Base-by-base conservation (phyloP, 23 tunicate genomes). In the Phallusia fumigata region DNA sequence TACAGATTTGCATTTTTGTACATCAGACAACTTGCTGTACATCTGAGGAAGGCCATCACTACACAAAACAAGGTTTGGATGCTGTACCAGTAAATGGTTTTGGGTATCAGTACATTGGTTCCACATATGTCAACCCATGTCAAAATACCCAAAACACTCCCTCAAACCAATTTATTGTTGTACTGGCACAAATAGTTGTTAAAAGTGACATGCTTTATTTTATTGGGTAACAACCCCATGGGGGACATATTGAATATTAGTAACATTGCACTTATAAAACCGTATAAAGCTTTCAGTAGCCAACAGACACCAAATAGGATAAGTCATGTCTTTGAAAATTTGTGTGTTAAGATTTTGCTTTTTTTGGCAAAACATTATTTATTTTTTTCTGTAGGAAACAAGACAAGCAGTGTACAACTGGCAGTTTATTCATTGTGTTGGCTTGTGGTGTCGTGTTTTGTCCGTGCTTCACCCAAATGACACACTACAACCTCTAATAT, bases 401-500 rank as follows among this genome's bases (percentile, higher is more conserved):
- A 47, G 84, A 32, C 91, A 94, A 64, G 82, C 86, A 0, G 90
- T 94, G 35, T 94, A 94, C 90, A 94, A 94, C 85, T 94, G 98
- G 98, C 98, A 94, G 76, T 94, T 52, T 79, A 82, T 94, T 13
- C 94, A 89, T 65, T 89, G 90, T 74, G 75, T 94, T 51, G 94
- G 83, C 6, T 73, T 94, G 45, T 94, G 98, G 98, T 84, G 90
- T 65, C 81, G 95, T n/a, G 88, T 89, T 58, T 53, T 94, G 0
- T 82, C 89, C 24, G 65, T 79, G 35, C 65, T 86, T 36, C 84
- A 86, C 53, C 88, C 90, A 12, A 76, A 86, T 36, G 86, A 64
- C 26, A 40, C 58, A 12, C 65, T 94, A n/a, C 89, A 94, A 80
- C 94, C 98, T 24, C 90, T 94, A 0, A 78, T 86, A 0, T 89